Conservation (phyloP, 1,140 invertebrate genomes). For the Vanessa tameamea region DNA sequence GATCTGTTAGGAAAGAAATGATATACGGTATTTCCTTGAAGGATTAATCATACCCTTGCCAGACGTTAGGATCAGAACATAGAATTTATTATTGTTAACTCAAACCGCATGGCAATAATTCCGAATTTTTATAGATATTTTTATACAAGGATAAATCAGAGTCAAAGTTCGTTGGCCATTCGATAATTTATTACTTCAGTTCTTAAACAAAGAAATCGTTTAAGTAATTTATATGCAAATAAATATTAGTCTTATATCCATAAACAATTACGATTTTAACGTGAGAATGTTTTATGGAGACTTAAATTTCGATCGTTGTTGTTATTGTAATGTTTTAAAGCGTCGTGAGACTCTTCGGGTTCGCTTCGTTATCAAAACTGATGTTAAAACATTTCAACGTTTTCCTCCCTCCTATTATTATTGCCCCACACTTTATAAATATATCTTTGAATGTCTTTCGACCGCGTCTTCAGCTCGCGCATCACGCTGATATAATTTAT, state of each 20-base stretch:
- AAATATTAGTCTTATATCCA: constrained; percentile 21
- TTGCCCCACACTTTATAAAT: too few species aligned
- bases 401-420: too few species aligned
- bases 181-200: constrained; percentile 8
- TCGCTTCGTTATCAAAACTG: neutral
- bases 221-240: constrained; percentile 21
- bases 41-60: neutral
- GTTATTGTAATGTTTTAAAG: neutral
- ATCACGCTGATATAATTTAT: too few species aligned
- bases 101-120: constrained; percentile 11
- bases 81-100: constrained; percentile 6
- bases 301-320: constrained; percentile 1
- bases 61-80: constrained; percentile 4
- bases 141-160: constrained; percentile 22
- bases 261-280: constrained; percentile 16
- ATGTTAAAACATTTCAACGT: neutral
- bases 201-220: constrained; percentile 18
- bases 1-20: constrained; percentile 74
- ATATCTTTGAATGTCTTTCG: too few species aligned
- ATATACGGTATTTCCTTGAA: constrained; percentile 40
- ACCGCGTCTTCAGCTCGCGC: too few species aligned
- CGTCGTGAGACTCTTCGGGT: neutral
- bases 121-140: constrained; percentile 29
- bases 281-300: constrained; percentile 23
- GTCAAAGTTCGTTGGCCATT: constrained; percentile 17